Evolutionary conservation across 2,113 vertebrate species (phyloP).

Genomic region (Hystrix cristata): DNA sequence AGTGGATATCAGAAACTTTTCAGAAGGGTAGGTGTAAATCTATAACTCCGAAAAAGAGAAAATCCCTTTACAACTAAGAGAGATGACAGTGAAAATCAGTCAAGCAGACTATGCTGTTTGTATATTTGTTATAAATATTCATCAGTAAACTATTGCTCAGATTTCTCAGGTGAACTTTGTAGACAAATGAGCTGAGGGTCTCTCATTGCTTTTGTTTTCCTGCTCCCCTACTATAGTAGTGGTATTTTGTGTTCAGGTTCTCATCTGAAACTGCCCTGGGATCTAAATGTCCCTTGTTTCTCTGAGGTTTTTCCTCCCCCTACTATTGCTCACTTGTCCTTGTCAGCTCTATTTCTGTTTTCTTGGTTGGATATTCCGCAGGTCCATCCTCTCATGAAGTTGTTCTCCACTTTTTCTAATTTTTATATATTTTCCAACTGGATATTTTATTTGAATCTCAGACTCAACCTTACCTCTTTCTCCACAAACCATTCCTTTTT

Average conservation of each 20-base stretch:
- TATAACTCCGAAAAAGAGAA: background rate
- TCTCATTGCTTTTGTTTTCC: background rate
- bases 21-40: slow-evolving; percentile 41
- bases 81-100: background rate
- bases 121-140: background rate
- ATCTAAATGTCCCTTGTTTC: background rate
- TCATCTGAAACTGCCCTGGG: background rate
- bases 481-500: background rate
- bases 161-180: background rate
- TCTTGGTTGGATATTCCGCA: background rate
- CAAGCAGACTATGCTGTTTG: background rate
- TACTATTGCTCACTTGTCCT: background rate
- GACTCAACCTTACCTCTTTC: background rate
- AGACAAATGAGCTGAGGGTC: background rate
- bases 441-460: background rate
- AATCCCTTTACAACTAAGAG: slow-evolving; percentile 19
- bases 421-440: background rate
- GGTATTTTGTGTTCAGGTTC: background rate
- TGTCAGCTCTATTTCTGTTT: background rate
- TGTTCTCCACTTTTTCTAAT: background rate
- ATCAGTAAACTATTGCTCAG: background rate
- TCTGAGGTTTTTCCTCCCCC: background rate
- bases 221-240: background rate
- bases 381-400: background rate
- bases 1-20: background rate